These are phyloP conservation scores for Protosalanx chinensis DNA, from an alignment of 2,797 vertebrate species.

Conservation along the genomic window DNA sequence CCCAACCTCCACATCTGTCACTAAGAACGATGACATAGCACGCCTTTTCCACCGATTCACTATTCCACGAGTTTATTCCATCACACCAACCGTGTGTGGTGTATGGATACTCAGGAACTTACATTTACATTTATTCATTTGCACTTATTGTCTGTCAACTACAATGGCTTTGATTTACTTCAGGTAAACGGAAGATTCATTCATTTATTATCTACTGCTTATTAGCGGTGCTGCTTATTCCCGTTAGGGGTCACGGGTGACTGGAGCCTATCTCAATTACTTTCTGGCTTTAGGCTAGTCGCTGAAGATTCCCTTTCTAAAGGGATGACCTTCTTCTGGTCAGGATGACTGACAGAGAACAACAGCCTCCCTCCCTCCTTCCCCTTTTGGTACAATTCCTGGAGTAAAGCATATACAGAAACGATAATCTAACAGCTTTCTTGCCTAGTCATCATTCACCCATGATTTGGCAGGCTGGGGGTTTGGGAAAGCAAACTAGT, in stretches of 20 bases:
- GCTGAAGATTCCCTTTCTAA: background rate
- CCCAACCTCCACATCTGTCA: constrained; percentile 20
- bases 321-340: background rate
- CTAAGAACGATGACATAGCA: constrained; percentile 14
- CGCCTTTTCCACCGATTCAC: background rate
- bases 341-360: background rate
- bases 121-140: no score
- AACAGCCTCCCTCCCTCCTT: background rate
- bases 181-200: background rate
- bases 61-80: background rate
- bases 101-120: background rate
- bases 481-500: constrained; percentile 38
- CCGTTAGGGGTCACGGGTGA: no score
- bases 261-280: no score
- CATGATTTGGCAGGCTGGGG: constrained; percentile 21
- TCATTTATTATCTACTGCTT: no score
- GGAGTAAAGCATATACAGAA: background rate
- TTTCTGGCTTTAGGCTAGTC: no score
- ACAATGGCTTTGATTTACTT: no score
- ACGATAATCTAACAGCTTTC: constrained; percentile 15
- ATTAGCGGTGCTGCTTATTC: no score
- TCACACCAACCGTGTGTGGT: no score
- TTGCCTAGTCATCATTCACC: constrained; percentile 36
- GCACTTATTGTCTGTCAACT: background rate
- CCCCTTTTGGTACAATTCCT: background rate